Percentiles rank a stretch among this genome's conserved stretches.
These are phyloP conservation scores for Anser brachyrhynchus DNA, from an alignment of 2,113 vertebrate species.

Conservation along the genomic window DNA sequence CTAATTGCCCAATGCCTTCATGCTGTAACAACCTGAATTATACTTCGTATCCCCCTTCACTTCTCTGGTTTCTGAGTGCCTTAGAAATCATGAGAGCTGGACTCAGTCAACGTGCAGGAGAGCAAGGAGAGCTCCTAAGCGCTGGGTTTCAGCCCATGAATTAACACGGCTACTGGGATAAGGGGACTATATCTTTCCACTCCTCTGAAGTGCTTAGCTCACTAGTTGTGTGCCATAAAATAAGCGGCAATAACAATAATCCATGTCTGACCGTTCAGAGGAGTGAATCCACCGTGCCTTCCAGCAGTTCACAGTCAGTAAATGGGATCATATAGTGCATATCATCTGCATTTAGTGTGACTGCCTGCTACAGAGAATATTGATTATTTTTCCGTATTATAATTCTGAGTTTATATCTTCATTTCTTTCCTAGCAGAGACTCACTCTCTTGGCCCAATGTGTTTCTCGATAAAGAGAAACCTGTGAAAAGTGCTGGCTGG, in stretches of 20 bases:
- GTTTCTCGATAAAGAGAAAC: background rate
- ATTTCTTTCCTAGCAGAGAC: background rate
- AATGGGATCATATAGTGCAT: conserved; percentile 40
- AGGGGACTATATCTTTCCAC: background rate
- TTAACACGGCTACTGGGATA: background rate
- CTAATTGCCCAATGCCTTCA: conserved; percentile 48
- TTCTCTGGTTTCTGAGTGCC: background rate
- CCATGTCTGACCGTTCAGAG: background rate
- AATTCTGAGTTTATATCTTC: background rate
- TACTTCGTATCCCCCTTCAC: background rate
- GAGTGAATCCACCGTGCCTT: background rate
- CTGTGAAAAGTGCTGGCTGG: background rate
- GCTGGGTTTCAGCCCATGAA: conserved; percentile 8
- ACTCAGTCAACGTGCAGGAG: background rate
- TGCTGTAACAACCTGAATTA: background rate
- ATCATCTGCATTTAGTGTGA: conserved; percentile 38
- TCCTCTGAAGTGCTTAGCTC: conserved; percentile 38
- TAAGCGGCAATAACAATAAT: background rate
- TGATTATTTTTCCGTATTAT: background rate
- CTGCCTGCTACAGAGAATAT: conserved; percentile 4
- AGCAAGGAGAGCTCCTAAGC: background rate
- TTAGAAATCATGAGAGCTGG: background rate
- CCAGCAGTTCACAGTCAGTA: background rate
- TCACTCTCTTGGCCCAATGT: background rate
- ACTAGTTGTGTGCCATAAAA: conserved; percentile 34